Conservation (phyloP, 2,113 vertebrate species). For the Peromyscus maniculatus region DNA sequence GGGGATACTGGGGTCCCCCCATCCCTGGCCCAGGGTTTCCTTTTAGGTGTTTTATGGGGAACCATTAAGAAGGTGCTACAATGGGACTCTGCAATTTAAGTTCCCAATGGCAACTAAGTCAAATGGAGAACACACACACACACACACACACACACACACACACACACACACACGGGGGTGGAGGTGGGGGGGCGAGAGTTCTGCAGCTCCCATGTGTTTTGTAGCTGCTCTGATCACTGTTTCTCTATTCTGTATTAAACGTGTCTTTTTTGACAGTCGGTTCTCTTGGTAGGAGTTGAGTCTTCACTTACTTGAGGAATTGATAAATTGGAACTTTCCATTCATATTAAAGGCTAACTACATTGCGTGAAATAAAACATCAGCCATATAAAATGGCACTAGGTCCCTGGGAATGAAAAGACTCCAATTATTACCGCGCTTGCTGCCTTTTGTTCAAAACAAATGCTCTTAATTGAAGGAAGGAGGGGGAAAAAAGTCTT, state of each 20-base stretch:
- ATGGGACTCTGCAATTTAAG: background rate
- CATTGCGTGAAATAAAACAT: conserved; percentile 24
- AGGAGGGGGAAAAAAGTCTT: background rate
- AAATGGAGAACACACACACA: background rate
- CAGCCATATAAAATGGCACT: conserved; percentile 13
- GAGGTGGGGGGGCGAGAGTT: too few species aligned
- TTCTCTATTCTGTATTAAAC: background rate
- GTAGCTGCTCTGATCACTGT: background rate
- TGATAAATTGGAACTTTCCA: conserved; percentile 1
- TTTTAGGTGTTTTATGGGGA: fast-evolving
- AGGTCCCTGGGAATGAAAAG: background rate
- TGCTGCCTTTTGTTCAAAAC: conserved; percentile 7
- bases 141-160: background rate
- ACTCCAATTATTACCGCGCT: background rate
- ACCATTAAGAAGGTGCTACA: background rate
- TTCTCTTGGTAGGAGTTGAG: background rate
- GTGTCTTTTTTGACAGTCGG: background rate
- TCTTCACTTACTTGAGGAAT: conserved; percentile 18
- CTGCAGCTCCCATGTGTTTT: background rate
- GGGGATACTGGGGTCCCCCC: too few species aligned
- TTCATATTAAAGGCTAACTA: conserved; percentile 28
- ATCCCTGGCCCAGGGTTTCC: background rate
- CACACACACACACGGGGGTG: background rate
- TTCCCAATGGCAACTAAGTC: background rate
- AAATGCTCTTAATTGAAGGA: conserved; percentile 16